Evolutionary conservation across 2,888 invertebrate genomes (phyloP).

Genomic region (Agriopis marginaria): DNA sequence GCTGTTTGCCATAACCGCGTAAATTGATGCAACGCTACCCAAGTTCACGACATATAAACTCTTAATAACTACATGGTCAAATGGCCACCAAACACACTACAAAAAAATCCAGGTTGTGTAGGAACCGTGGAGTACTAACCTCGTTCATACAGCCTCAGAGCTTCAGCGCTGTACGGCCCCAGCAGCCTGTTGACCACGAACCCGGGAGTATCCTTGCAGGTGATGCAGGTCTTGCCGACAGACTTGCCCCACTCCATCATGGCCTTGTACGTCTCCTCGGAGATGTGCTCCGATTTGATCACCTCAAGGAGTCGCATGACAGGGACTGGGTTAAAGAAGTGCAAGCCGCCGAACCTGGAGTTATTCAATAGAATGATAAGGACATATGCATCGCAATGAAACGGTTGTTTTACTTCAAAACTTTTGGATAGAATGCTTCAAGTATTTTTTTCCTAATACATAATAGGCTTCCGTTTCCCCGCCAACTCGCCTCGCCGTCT

Average conservation of each 20-base stretch:
- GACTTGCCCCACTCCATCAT: conserved; percentile 93
- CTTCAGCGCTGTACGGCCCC: conserved; percentile 94
- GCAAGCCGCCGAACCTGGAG: conserved; percentile 92
- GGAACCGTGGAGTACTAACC: conserved; percentile 74
- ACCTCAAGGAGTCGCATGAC: conserved; percentile 96
- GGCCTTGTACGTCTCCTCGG: conserved; percentile 90
- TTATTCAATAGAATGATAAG: neutral
- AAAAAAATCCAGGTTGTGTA: too few relatives aligned
- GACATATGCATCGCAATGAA: too few relatives aligned
- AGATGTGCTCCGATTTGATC: conserved; percentile 90
- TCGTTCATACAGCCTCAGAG: conserved; percentile 93
- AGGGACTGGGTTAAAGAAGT: conserved; percentile 97
- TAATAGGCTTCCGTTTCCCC: too few relatives aligned
- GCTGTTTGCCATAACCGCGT: too few relatives aligned
- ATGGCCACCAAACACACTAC: too few relatives aligned
- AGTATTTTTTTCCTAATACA: too few relatives aligned
- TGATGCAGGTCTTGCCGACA: conserved; percentile 94
- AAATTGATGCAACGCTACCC: too few relatives aligned
- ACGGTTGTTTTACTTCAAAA: too few relatives aligned
- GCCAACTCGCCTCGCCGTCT: too few relatives aligned
- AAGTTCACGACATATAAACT: too few relatives aligned
- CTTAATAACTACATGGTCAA: too few relatives aligned
- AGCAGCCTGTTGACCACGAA: conserved; percentile 96
- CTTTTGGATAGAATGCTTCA: too few relatives aligned
- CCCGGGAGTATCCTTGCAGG: conserved; percentile 96